Evolutionary conservation across 2,113 vertebrate species (phyloP).

Genomic region (Eleginops maclovinus): DNA sequence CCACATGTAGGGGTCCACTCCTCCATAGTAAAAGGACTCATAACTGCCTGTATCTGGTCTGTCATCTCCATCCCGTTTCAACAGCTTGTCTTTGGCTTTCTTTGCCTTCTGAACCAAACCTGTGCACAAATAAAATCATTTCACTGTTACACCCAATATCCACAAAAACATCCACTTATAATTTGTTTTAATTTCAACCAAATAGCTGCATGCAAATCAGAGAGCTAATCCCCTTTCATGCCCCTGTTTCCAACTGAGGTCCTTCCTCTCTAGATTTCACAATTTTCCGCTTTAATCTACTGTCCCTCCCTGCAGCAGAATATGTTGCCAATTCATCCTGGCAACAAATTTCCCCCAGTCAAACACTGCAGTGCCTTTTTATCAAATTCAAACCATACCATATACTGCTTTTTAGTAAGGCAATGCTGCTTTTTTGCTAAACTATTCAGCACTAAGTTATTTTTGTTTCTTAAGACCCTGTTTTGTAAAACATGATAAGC

Average conservation of each 20-base stretch:
- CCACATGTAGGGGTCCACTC: slow-evolving; percentile 97
- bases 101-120: slow-evolving; percentile 95
- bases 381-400: not conserved
- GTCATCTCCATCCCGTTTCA: slow-evolving; percentile 92
- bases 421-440: not conserved
- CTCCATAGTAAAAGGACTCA: slow-evolving; percentile 95
- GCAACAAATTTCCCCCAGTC: not conserved
- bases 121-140: slow-evolving; percentile 58
- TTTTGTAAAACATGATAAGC: not conserved
- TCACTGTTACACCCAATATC: not conserved
- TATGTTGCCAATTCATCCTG: slow-evolving; percentile 32
- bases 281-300: not conserved
- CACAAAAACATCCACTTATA: not conserved
- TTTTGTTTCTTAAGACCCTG: no score
- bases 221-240: not conserved
- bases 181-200: not conserved
- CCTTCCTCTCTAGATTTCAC: not conserved
- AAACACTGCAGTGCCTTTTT: slow-evolving; percentile 20
- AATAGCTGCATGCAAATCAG: not conserved
- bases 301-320: slow-evolving; percentile 19
- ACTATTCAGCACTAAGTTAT: not conserved
- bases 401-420: not conserved
- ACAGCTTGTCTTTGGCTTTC: slow-evolving; percentile 94
- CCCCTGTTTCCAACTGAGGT: not conserved
- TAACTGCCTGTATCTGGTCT: slow-evolving; percentile 87